Percentiles rank a stretch among this genome's conserved stretches.
Evolutionary conservation across 2,888 invertebrate species (phyloP).

Genomic region (Gnatocerus cornutus): DNA sequence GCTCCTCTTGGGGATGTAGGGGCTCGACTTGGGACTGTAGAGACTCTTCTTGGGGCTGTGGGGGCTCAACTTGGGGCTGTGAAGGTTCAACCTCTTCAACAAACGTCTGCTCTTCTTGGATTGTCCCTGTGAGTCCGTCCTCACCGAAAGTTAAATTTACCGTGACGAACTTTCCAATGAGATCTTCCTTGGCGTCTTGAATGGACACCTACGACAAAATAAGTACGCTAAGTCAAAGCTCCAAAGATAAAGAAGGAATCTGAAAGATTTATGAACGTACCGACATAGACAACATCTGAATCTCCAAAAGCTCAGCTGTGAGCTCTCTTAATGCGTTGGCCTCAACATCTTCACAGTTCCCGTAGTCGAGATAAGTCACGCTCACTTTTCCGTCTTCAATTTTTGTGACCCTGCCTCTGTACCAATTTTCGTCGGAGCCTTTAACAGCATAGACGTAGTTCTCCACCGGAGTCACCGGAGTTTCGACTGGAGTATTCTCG

Average conservation of each 20-base stretch:
- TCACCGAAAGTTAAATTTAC: constrained; percentile 29
- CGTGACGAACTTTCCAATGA: constrained; percentile 22
- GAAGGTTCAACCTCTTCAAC: constrained; percentile 5
- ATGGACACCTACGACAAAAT: constrained; percentile 29
- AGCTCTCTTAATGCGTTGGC: constrained; percentile 61
- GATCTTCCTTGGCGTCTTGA: constrained; percentile 33
- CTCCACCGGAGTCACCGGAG: constrained; percentile 70
- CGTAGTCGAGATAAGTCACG: constrained; percentile 81
- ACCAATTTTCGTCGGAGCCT: constrained; percentile 79
- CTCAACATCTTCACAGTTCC: constrained; percentile 77
- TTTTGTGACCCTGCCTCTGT: constrained; percentile 76
- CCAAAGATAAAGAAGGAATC: background rate
- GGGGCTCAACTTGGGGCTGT: too few relatives aligned
- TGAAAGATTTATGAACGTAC: constrained; percentile 58
- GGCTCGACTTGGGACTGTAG: too few relatives aligned
- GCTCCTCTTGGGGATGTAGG: too few relatives aligned
- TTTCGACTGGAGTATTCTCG: constrained; percentile 68
- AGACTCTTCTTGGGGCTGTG: too few relatives aligned
- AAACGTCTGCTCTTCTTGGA: constrained; percentile 8
- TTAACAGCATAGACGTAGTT: constrained; percentile 76
- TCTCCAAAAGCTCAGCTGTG: constrained; percentile 59
- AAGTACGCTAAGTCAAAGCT: background rate
- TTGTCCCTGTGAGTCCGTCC: constrained; percentile 13
- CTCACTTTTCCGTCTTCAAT: constrained; percentile 70
- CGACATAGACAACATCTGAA: constrained; percentile 61